Conservation (phyloP, 2,797 vertebrate species). For the Chaetodon trifasciatus region DNA sequence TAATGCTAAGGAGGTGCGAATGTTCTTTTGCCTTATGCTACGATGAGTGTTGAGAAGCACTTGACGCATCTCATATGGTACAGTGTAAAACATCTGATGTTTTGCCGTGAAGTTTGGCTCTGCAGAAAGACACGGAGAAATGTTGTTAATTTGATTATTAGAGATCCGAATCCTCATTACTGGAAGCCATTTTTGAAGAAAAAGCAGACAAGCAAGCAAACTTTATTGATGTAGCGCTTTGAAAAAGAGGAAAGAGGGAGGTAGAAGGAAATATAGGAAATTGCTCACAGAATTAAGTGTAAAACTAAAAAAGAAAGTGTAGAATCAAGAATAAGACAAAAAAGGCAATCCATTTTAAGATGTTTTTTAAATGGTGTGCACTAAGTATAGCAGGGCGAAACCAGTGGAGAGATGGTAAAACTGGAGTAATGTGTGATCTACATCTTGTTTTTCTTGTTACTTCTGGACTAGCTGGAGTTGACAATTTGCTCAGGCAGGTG, state of each 20-base stretch:
- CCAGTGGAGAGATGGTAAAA: neutral
- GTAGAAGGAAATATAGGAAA: no score
- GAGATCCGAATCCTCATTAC: slow-evolving; percentile 14
- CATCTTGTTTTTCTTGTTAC: neutral
- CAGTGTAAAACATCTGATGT: slow-evolving; percentile 43
- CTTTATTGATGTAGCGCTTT: no score
- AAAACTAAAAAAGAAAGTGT: no score
- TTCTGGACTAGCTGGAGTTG: neutral
- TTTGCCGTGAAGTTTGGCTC: slow-evolving; percentile 16
- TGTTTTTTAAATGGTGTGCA: no score
- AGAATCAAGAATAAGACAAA: no score
- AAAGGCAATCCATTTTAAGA: no score
- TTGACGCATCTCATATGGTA: slow-evolving; percentile 45
- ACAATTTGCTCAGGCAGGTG: neutral
- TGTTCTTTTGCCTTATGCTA: slow-evolving; percentile 60
- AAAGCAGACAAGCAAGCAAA: neutral
- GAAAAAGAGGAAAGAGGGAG: no score
- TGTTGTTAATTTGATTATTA: slow-evolving; percentile 9
- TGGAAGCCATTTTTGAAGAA: slow-evolving; percentile 1
- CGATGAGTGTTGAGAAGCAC: slow-evolving; percentile 32
- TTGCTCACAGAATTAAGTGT: no score
- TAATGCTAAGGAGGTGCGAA: slow-evolving; percentile 56
- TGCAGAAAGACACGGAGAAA: slow-evolving; percentile 6
- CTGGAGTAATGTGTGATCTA: neutral
- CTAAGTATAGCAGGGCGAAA: no score